phyloP scores from a whole-genome alignment of 2,888 invertebrate genomes.

The Caenorhabditis doughertyi region DNA sequence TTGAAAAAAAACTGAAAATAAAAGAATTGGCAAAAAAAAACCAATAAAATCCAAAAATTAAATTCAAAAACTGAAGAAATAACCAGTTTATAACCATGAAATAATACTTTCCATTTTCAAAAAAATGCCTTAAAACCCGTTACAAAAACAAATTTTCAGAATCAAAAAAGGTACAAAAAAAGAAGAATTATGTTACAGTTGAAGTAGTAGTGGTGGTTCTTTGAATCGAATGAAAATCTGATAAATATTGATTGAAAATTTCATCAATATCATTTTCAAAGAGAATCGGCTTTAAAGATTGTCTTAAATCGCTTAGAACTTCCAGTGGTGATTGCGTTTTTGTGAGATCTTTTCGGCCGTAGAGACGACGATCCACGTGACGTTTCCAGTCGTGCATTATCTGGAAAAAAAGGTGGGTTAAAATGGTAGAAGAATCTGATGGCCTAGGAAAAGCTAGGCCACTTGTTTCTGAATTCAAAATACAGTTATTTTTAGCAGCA shows the following conservation, averaged over 20 bases:
- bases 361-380: conserved; percentile 19
- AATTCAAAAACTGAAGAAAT: too few relatives aligned
- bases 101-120: too few relatives aligned
- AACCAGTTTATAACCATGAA: too few relatives aligned
- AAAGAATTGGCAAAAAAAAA: neutral
- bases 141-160: too few relatives aligned
- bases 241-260: conserved; percentile 45
- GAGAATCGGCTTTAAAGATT: conserved; percentile 21
- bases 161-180: neutral
- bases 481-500: too few relatives aligned
- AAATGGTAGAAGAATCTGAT: too few relatives aligned
- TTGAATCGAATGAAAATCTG: conserved; percentile 37
- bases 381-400: conserved; percentile 57
- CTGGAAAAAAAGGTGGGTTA: conserved; percentile 49
- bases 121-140: too few relatives aligned
- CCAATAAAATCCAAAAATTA: neutral
- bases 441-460: too few relatives aligned
- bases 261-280: conserved; percentile 42
- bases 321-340: neutral
- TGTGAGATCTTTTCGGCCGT: neutral
- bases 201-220: neutral
- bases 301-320: conserved; percentile 6
- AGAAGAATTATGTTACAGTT: neutral
- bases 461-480: too few relatives aligned
- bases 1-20: neutral